Percentiles rank a stretch among this genome's conserved stretches.
Conservation (phyloP, 2,113 vertebrate genomes). For the Merops nubicus region DNA sequence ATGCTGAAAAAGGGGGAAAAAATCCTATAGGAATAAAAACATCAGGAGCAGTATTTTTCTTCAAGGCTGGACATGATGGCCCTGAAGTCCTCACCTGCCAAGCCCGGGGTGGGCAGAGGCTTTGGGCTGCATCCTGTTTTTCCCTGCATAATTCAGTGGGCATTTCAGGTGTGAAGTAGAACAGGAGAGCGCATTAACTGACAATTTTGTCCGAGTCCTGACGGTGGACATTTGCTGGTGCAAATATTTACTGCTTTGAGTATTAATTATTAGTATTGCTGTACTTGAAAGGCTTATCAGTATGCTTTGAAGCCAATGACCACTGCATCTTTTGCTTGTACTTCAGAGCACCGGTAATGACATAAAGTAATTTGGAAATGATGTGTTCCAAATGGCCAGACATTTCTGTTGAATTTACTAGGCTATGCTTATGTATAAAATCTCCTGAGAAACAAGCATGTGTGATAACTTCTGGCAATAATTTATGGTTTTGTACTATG, state of each 20-base stretch:
- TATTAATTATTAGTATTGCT: not conserved
- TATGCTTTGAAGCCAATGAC: not conserved
- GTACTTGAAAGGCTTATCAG: not conserved
- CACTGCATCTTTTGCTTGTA: not conserved
- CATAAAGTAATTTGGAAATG: not conserved
- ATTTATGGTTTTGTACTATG: not conserved
- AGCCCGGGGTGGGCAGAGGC: rapidly evolving
- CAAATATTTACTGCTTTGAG: not conserved
- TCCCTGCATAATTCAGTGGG: rapidly evolving
- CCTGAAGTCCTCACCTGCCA: not conserved
- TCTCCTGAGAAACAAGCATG: not conserved
- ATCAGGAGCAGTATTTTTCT: not conserved
- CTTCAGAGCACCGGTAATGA: not conserved
- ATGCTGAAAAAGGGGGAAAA: rapidly evolving
- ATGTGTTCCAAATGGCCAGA: not conserved
- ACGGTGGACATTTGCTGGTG: rapidly evolving
- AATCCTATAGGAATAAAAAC: not conserved
- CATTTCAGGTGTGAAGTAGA: rapidly evolving
- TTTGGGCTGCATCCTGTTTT: not conserved
- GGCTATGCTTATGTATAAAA: not conserved
- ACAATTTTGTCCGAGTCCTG: not conserved
- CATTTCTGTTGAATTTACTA: not conserved
- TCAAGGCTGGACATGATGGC: rapidly evolving
- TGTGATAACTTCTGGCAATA: not conserved
- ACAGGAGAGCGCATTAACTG: rapidly evolving